Percentiles rank a stretch among this genome's conserved stretches.
phyloP scores from a whole-genome alignment of 2,888 invertebrate species.

The Abrostola tripartita region DNA sequence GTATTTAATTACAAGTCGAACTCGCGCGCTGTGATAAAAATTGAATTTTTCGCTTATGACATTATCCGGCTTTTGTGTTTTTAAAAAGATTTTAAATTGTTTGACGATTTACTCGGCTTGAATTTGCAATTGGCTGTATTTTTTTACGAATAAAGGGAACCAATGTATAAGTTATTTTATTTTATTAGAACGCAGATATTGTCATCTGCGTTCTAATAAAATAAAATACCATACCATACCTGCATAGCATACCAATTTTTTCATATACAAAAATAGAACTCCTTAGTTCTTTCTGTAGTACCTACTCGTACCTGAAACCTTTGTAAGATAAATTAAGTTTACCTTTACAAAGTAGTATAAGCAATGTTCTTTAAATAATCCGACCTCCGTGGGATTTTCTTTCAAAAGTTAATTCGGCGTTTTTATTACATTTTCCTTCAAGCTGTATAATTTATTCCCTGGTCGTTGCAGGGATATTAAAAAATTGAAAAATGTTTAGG shows the following conservation, averaged over 20 bases:
- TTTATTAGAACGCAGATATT: neutral
- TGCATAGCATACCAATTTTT: too few species aligned
- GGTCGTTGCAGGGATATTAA: too few species aligned
- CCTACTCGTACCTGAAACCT: neutral
- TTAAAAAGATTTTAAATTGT: slow-evolving; percentile 1
- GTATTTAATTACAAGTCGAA: slow-evolving; percentile 21
- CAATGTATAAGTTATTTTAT: neutral
- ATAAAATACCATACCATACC: too few species aligned
- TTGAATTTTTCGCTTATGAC: slow-evolving; percentile 4
- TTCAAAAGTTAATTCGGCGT: neutral
- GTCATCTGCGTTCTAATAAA: too few species aligned
- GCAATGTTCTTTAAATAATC: neutral
- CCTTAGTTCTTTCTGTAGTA: neutral
- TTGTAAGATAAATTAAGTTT: neutral
- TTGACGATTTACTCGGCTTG: slow-evolving; percentile 1
- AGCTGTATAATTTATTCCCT: too few species aligned
- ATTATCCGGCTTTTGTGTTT: slow-evolving; percentile 9
- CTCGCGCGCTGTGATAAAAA: slow-evolving; percentile 6
- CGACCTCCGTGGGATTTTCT: neutral
- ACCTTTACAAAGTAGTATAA: neutral
- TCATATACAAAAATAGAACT: neutral
- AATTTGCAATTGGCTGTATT: slow-evolving; percentile 5
- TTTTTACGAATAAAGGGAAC: neutral
- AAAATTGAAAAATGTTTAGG: too few species aligned
- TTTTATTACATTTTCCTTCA: too few species aligned